phyloP scores from a whole-genome alignment of 2,113 vertebrate species.

The Plecotus auritus region DNA sequence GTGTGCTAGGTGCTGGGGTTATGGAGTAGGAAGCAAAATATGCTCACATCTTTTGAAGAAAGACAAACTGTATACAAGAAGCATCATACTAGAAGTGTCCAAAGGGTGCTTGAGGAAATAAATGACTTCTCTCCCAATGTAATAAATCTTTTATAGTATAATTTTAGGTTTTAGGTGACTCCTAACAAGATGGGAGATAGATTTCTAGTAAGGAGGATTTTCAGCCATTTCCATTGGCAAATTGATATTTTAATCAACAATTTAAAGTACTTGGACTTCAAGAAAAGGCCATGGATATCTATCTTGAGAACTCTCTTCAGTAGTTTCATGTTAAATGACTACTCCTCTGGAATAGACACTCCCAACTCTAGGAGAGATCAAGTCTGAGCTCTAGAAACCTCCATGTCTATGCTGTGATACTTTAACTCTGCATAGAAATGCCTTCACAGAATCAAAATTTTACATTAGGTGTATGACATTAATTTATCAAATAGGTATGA shows the following conservation, averaged over 20 bases:
- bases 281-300: background rate
- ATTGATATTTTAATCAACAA: conserved; percentile 17
- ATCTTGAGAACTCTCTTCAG: background rate
- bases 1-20: background rate
- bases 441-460: background rate
- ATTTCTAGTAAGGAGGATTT: background rate
- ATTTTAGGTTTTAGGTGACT: background rate
- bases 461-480: background rate
- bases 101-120: background rate
- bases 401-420: background rate
- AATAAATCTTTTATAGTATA: background rate
- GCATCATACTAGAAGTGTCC: background rate
- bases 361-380: background rate
- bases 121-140: background rate
- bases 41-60: conserved; percentile 3
- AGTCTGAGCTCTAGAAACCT: background rate
- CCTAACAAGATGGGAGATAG: background rate
- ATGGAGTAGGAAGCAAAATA: background rate
- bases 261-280: background rate
- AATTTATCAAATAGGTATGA: background rate
- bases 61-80: background rate
- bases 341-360: background rate
- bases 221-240: background rate
- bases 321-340: background rate
- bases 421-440: background rate